These are phyloP conservation scores for Aphelinus atriplicis DNA, from an alignment of 1,140 invertebrate genomes.

Conservation along the genomic window DNA sequence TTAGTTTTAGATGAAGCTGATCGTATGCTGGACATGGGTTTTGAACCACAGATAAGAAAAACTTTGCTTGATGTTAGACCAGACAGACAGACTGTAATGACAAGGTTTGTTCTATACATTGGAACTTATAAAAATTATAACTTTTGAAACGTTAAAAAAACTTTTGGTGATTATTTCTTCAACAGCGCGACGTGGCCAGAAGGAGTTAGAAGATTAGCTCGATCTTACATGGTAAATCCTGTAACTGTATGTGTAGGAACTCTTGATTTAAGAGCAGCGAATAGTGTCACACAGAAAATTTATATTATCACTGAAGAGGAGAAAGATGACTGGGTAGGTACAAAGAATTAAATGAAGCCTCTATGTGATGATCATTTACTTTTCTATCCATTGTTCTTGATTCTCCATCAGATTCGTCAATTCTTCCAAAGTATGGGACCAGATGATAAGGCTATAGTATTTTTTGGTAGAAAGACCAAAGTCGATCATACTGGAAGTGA, in stretches of 20 bases:
- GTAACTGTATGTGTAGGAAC: conserved; percentile 90
- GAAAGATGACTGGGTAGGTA: conserved; percentile 69
- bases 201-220: conserved; percentile 82
- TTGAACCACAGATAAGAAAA: conserved; percentile 88
- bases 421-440: conserved; percentile 73
- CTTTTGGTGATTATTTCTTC: conserved; percentile 38
- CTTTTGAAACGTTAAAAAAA: neutral
- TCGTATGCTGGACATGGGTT: conserved; percentile 87
- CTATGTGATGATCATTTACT: no score
- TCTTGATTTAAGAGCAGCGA: conserved; percentile 84
- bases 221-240: conserved; percentile 87
- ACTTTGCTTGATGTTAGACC: conserved; percentile 80
- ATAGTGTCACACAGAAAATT: conserved; percentile 82
- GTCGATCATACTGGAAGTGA: conserved; percentile 86
- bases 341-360: neutral
- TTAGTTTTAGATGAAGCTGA: conserved; percentile 94
- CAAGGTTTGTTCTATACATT: conserved; percentile 64
- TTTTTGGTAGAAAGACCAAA: conserved; percentile 84
- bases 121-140: neutral
- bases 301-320: conserved; percentile 79
- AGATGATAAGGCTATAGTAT: conserved; percentile 86
- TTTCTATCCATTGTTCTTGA: no score
- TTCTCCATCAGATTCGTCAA: conserved; percentile 41
- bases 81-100: conserved; percentile 88
- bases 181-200: conserved; percentile 88